A percentile compares a stretch with the other conserved stretches of the same genome.
These are phyloP conservation scores for Platyrinchus mystaceus DNA, from an alignment of 2,797 vertebrate genomes.

Conservation along the genomic window DNA sequence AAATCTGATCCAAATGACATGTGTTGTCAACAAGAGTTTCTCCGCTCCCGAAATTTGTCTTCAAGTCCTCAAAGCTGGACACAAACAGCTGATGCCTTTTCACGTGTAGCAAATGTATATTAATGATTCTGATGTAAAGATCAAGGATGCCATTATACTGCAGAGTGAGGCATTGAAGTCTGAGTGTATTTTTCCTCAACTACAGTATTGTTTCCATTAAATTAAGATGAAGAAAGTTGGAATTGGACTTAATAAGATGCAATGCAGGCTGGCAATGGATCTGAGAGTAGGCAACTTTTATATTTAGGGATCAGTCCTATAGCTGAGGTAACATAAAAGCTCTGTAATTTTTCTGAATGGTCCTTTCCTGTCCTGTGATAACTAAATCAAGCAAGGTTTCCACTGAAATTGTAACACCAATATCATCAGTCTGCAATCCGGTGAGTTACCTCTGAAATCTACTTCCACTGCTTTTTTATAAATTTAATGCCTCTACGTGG, in stretches of 20 bases:
- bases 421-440: neutral
- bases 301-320: neutral
- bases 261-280: neutral
- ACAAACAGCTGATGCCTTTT: neutral
- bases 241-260: neutral
- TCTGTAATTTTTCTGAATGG: neutral
- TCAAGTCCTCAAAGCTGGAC: neutral
- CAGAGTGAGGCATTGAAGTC: neutral
- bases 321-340: neutral
- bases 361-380: neutral
- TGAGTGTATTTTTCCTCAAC: neutral
- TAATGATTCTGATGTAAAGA: neutral
- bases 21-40: neutral
- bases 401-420: neutral
- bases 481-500: neutral
- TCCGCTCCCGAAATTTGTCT: neutral
- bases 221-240: neutral
- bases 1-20: fast-evolving
- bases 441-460: neutral
- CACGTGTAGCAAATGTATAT: neutral
- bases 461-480: neutral
- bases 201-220: neutral
- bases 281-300: neutral
- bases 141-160: neutral
- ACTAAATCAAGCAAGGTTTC: neutral